Evolutionary conservation across 2,113 vertebrate species (phyloP), one percentile per base, ranked within the genome.

Genomic region (Pomatorhinus ruficollis): DNA sequence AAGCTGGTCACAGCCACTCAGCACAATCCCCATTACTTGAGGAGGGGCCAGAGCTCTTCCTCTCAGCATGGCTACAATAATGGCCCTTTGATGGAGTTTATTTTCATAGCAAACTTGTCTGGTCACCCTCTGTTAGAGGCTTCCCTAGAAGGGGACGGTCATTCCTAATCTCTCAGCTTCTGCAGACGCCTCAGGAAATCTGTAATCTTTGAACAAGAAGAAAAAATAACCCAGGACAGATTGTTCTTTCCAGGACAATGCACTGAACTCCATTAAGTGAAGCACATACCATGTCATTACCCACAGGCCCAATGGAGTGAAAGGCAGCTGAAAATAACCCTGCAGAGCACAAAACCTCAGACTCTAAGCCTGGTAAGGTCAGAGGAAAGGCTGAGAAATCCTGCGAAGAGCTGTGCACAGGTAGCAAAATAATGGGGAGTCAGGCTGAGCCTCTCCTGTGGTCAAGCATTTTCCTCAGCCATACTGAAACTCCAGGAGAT

Each of bases 51-150:
- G 71, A 77, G 83, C 92, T 78, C 53, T 97, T 97, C 96, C 96
- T 92, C 95, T 90, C 84, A 61, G 78, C 76, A 24, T 10, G 60
- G 64, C 44, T 18, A 81, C 71, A 77, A 72, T 49, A 94, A 71
- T 21, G 3, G 50, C 50, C 76, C 86, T 96, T 89, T 93, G 88
- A 90, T 81, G 76, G 76, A 77, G 92, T 95, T 97, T 97, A 57
- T 97, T 97, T 97, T 95, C 72, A 76, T 6, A 95, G 65, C 44
- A 89, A 89, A 79, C 83, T 70, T n/a, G 52, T 74, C 93, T 96
- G 90, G 79, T 86, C 70, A 74, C 85, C 71, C 72, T 89, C 96
- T 97, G 89, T 93, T 61, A 71, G 14, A 92, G 64, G 60, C 92
- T 83, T 87, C 84, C 82, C 63, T 89, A 50, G 21, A 89, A 85